Conservation (phyloP, 2,113 vertebrate species). For the Tangachromis dhanisi region DNA sequence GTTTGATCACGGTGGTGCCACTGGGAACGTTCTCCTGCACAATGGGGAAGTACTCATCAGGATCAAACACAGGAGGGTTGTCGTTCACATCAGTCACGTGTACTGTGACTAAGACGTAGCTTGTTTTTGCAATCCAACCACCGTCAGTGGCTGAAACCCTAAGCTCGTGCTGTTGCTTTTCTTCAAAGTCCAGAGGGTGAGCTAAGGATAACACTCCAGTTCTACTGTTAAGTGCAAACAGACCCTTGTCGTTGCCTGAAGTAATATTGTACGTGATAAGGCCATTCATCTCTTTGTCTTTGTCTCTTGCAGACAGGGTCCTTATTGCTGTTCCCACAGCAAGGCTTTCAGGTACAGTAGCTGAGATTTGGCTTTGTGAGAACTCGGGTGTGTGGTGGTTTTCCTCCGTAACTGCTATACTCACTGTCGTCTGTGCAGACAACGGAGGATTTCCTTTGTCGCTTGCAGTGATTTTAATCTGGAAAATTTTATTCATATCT, state of each 20-base stretch:
- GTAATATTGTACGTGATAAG: slow-evolving; percentile 83
- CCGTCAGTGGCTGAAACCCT: slow-evolving; percentile 84
- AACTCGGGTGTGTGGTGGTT: slow-evolving; percentile 95
- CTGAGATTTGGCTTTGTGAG: slow-evolving; percentile 84
- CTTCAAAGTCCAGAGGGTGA: slow-evolving; percentile 85
- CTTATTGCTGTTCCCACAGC: slow-evolving; percentile 79
- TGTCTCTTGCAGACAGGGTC: slow-evolving; percentile 85
- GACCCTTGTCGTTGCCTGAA: slow-evolving; percentile 81
- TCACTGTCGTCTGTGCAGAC: slow-evolving; percentile 72
- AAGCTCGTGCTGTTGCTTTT: slow-evolving; percentile 81
- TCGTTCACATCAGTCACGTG: slow-evolving; percentile 90
- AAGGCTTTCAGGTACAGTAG: slow-evolving; percentile 83
- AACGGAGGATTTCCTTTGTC: slow-evolving; percentile 93
- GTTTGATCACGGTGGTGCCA: slow-evolving; percentile 87
- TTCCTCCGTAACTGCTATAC: slow-evolving; percentile 88
- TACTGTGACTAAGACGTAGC: slow-evolving; percentile 82
- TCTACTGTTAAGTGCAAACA: slow-evolving; percentile 84
- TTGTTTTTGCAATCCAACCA: slow-evolving; percentile 90
- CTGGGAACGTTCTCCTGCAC: slow-evolving; percentile 95
- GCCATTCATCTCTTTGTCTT: slow-evolving; percentile 89
- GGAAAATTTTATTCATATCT: slow-evolving; percentile 81
- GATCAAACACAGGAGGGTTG: slow-evolving; percentile 84
- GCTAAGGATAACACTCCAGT: slow-evolving; percentile 82
- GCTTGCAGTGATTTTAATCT: slow-evolving; percentile 79
- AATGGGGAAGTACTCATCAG: slow-evolving; percentile 83